Evolutionary conservation across 2,888 invertebrate species (phyloP), one percentile per base, ranked within the genome.

Genomic region (Noctua pronuba): DNA sequence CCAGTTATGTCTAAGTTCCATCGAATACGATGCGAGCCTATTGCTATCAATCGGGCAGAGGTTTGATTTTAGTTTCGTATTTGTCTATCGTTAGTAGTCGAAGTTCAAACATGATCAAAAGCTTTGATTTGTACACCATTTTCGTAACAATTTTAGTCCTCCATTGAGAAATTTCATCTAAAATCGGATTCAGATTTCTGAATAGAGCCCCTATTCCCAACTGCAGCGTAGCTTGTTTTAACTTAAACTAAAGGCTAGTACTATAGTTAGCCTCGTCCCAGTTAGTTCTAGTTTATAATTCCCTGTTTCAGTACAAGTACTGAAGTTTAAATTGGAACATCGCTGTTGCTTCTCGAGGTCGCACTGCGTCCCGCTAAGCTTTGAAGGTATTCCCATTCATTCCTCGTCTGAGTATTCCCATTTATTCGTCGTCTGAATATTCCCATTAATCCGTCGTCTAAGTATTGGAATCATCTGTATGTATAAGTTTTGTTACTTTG

Each of bases 321-420:
- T 41, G 31, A 85, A 83, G 86, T 83, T 82, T 83, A 82, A 85
- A 85, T 83, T 83, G 68, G 86, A 85, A 70, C 83, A 76, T 62
- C 69, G 69, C 66, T 67, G 82, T 85, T 75, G 81, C 55, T 64
- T 74, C 60, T 35, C 44, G 70, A 71, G 62, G 67, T 58, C 44
- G 41, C 24, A 78, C 16, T 28, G 28, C 16, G 24, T 8, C 44
- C 24, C 31, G 62, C 65, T 62, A 80, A 74, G 75, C 74, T 81
- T 72, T 79, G 44, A 70, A 55, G n/a, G 16, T 21, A 16, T 55
- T 24, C 46, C 70, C 71, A 75, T 85, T 75, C 75, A 60, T 75
- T 80, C 21, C n/a, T 6, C 35, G 4, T 55, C 62, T 38, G 55
- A 4, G 24, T 62, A 16, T 55, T 24, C 46, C 70, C 71, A 75